Base-by-base conservation (phyloP, 2,888 invertebrate genomes). In the Mythimna lalbum region DNA sequence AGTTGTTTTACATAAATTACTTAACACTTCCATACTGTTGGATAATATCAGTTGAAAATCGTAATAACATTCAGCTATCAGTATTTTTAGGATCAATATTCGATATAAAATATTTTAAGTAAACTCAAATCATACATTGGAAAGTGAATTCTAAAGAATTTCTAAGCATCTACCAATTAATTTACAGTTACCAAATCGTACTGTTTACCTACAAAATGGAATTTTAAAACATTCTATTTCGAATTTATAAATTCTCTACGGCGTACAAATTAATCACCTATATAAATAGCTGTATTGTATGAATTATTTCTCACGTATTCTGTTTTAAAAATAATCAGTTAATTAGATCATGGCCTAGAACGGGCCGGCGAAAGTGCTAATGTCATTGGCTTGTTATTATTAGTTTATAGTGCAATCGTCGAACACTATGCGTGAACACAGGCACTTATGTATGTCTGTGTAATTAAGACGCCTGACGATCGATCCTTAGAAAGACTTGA, bases 301-400 rank as follows among this genome's bases (percentile, higher is more conserved):
- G 17, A 62, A 56, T 63, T 62, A 56, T 69, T 87, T 88, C 85
- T 76, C 56, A 88, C 80, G 78, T 75, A 74, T 83, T 83, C 79
- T 56, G 72, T 79, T 65, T 82, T 87, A 86, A 88, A 90, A 88
- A 89, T 87, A 89, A 72, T 70, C 65, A 63, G 66, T 76, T 85
- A 86, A 88, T 89, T 87, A 85, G 87, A 85, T 73, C 87, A 72
- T 69, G 90, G 78, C 91, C 90, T 88, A 91, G 88, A 90, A 86
- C 82, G 60, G 65, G 69, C 63, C 55, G 86, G 90, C 87, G 91
- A 92, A 93, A 92, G 92, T 91, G 86, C 86, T 84, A 86, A 85
- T 88, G 88, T 86, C 88, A 90, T 88, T 89, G 88, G 81, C 84
- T 86, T 70, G 76, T 78, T 86, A 87, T 87, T 88, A 88, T 83